These are phyloP conservation scores for Tupiocoris notatus DNA, from an alignment of 2,888 invertebrate genomes.

Conservation along the genomic window DNA sequence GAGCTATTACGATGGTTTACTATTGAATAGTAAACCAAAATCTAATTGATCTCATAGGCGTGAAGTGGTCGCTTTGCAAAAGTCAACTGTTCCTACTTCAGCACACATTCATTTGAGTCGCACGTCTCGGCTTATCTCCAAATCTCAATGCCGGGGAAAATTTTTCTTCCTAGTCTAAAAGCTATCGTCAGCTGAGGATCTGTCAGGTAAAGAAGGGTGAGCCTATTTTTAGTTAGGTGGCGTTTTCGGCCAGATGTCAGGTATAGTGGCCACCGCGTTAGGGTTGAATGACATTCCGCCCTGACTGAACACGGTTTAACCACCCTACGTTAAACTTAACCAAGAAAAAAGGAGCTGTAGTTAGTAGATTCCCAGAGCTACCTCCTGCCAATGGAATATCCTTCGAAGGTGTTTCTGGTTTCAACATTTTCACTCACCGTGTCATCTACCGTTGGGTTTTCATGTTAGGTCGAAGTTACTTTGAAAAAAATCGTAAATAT, in stretches of 20 bases:
- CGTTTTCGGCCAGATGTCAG: conserved; percentile 26
- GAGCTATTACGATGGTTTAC: no score
- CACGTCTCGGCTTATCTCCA: background rate
- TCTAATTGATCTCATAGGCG: no score
- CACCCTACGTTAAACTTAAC: background rate
- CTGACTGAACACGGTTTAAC: background rate
- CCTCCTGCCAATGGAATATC: background rate
- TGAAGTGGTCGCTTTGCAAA: no score
- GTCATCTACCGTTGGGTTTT: background rate
- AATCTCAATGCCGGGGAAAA: background rate
- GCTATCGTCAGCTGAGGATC: background rate
- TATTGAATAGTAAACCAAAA: no score
- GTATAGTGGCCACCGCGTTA: conserved; percentile 32
- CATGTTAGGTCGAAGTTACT: background rate
- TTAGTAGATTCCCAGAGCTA: background rate
- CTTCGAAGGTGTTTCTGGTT: background rate
- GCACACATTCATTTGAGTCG: background rate
- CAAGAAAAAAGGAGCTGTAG: background rate
- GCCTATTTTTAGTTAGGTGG: background rate
- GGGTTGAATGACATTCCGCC: conserved; percentile 39
- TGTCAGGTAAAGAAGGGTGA: background rate
- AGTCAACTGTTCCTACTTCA: background rate
- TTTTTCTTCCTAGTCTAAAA: background rate
- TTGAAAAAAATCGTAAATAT: background rate
- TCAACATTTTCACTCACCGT: background rate